A percentile compares a stretch with the other conserved stretches of the same genome.
Conservation (phyloP, 2,113 vertebrate species). For the Mungos mungo region DNA sequence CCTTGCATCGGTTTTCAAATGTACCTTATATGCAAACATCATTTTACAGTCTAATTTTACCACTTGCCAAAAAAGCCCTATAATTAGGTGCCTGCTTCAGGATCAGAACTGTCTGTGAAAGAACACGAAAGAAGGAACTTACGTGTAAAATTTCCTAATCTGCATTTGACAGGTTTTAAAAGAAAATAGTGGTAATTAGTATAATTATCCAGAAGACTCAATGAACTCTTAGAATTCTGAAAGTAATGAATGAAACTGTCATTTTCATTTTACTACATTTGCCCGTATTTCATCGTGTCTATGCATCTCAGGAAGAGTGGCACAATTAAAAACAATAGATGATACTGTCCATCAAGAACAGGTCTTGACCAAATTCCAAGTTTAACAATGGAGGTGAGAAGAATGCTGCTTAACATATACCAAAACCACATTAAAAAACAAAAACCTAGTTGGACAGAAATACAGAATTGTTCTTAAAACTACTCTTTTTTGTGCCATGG, state of each 20-base stretch:
- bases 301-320: neutral
- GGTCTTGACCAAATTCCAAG: neutral
- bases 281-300: neutral
- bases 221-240: neutral
- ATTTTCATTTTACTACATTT: neutral
- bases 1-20: conserved; percentile 37
- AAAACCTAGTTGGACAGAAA: neutral
- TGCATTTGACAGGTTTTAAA: conserved; percentile 68
- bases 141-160: conserved; percentile 65
- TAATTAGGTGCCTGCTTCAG: neutral
- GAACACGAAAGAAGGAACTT: conserved; percentile 49
- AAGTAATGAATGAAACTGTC: neutral
- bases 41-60: conserved; percentile 15
- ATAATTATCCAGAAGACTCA: conserved; percentile 9
- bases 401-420: neutral
- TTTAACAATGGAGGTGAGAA: conserved; percentile 5
- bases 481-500: neutral
- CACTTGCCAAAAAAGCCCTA: neutral
- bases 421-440: neutral
- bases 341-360: neutral
- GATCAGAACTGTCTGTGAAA: conserved; percentile 10
- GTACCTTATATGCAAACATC: conserved; percentile 17
- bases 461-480: neutral
- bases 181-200: conserved; percentile 67
- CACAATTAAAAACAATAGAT: neutral